Evolutionary conservation across 2,888 invertebrate species (phyloP), one percentile per base, ranked within the genome.

Genomic region (Lithophane leautieri): DNA sequence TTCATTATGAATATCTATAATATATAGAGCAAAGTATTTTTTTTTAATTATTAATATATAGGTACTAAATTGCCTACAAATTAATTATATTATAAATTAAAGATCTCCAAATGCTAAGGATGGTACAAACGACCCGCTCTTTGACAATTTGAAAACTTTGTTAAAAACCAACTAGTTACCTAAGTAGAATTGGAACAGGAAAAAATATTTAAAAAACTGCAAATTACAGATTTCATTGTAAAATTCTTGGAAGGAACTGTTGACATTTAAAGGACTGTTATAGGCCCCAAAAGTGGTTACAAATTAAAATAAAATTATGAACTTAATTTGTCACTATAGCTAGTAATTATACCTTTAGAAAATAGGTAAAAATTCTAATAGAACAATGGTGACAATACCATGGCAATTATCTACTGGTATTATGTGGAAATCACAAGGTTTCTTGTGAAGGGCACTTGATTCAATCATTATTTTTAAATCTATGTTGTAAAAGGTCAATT

Each of bases 361-460:
- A 72, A 52, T n/a, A 8, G 28, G 4, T 42, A 70, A 82, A 65
- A 71, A 63, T 47, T 44, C 25, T 50, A 60, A 0, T 44, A 80
- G 44, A 84, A 80, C 81, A 84, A 81, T 81, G 22, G 81, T 60
- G 62, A 74, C 85, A 81, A 74, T 70, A 60, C 54, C 14, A 47
- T 16, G 56, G 25, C n/a, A 56, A 80, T 81, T 80, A 80, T 22
- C 12, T 6, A 0, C 16, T 56, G 14, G 69, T 69, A 81, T 84
- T 80, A 83, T 58, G 69, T 80, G 54, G 52, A 68, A 79, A 80
- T 71, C 0, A 68, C 67, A 83, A 83, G 79, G 84, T 82, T 62
- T 56, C 6, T 6, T 0, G 34, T 50, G 78, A 67, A 77, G 54
- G 54, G 66, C 66, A 54, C 1, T 52, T 40, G 28, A 6, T 42